Base-by-base conservation (phyloP, 2,888 invertebrate genomes). In the Eupsilia transversa region DNA sequence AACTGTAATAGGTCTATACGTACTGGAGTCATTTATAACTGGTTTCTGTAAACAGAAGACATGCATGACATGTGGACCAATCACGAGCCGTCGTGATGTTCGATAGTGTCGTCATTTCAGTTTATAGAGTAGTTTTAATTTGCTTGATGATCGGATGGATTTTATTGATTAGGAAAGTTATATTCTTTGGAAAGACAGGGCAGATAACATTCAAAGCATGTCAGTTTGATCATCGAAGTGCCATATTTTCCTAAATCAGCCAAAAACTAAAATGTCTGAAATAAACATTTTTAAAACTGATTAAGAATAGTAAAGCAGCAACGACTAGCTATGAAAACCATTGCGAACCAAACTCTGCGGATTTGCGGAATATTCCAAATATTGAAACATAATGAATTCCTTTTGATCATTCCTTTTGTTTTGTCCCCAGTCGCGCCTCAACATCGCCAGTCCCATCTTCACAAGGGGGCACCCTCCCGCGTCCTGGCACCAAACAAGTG, bases 401-500 rank as follows among this genome's bases (percentile, higher is more conserved):
- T 43, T 30, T 17, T 73, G n/a, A 79, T n/a, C 46, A 17, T 33
- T n/a, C 0, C 5, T 3, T 43, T 70, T 60, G 65, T 46, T 23
- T 86, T 86, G 73, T 73, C 82, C 61, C 41, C 90, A 95, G 95
- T 49, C 94, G 95, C 27, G 90, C 92, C 0, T 95, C 95, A 33
- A 92, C 91, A 30, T 96, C 95, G 0, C 95, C 95, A 1, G 87
- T 94, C 0, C 93, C 92, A 0, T 81, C 93, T 0, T 89, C 94
- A 3, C 87, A 88, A 1, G 92, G 92, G 7, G 94, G 94, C 35
- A 93, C 94, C 0, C 90, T 96, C 3, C 97, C 93, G 79, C 96
- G 94, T 84, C 97, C 92, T 67, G 97, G 96, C 89, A 96, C 97
- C 38, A 97, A 97, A 85, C 97, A 97, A 82, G 96, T 97, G 82